A percentile compares a stretch with the other conserved stretches of the same genome.
Evolutionary conservation across 2,888 invertebrate species (phyloP).

Genomic region (Kuschelorhynchus macadamiae): DNA sequence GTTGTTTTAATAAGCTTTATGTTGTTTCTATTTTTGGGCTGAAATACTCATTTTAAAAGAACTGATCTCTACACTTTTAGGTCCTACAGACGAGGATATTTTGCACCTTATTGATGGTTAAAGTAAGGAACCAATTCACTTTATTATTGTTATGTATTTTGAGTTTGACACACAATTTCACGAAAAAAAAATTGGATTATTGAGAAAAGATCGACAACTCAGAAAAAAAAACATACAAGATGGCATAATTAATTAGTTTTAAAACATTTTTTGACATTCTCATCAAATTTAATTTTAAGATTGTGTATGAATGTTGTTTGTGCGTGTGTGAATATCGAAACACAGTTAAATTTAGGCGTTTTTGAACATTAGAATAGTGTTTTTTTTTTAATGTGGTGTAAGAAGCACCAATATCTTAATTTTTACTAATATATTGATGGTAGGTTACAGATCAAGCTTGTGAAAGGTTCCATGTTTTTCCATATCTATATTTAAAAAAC

Average conservation of each 20-base stretch:
- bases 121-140: slow-evolving; percentile 37
- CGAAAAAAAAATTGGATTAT: slow-evolving; percentile 14
- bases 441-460: slow-evolving; percentile 26
- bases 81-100: slow-evolving; percentile 80
- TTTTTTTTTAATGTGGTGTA: slow-evolving; percentile 17
- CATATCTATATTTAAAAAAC: slow-evolving; percentile 1
- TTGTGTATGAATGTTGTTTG: slow-evolving; percentile 22
- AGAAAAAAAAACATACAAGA: slow-evolving; percentile 15
- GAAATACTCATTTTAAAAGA: slow-evolving; percentile 58
- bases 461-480: slow-evolving; percentile 30
- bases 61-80: slow-evolving; percentile 73
- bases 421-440: slow-evolving; percentile 12
- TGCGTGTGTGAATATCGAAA: slow-evolving; percentile 4
- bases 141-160: slow-evolving; percentile 22
- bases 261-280: slow-evolving; percentile 23
- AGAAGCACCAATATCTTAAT: slow-evolving; percentile 2
- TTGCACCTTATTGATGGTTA: slow-evolving; percentile 76
- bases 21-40: slow-evolving; percentile 60
- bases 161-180: slow-evolving; percentile 19
- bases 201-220: slow-evolving; percentile 5
- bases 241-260: slow-evolving; percentile 10
- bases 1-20: slow-evolving; percentile 53
- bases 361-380: slow-evolving; percentile 4
- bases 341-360: slow-evolving; percentile 2
- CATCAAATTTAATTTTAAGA: slow-evolving; percentile 9